A percentile compares a stretch with the other conserved stretches of the same genome.
Conservation (phyloP, 92 coral and sea anemone species). For the Palythoa caribaeorum region DNA sequence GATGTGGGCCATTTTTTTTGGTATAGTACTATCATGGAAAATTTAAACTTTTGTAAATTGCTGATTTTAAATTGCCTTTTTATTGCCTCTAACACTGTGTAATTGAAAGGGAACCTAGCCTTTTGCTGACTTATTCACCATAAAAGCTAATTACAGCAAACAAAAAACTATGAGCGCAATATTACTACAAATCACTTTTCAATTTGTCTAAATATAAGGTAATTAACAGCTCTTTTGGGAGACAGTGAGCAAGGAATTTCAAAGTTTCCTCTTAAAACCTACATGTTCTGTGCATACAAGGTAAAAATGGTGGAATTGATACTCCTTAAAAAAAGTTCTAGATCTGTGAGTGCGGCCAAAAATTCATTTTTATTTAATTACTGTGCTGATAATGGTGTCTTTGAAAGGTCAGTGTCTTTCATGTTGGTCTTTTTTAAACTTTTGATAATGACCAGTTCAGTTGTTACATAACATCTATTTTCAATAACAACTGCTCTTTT, state of each 20-base stretch:
- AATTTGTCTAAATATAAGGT: slow-evolving; percentile 13
- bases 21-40: no score
- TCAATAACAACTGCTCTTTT: neutral
- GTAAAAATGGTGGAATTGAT: neutral
- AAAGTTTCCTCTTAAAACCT: neutral
- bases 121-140: neutral
- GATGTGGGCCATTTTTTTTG: no score
- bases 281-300: neutral
- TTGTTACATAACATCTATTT: no score
- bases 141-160: neutral
- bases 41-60: no score
- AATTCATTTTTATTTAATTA: no score
- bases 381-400: no score
- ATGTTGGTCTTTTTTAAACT: no score
- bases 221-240: neutral
- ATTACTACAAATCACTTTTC: slow-evolving; percentile 2
- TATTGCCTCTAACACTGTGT: neutral
- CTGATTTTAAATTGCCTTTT: no score
- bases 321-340: neutral
- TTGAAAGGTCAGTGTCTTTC: no score
- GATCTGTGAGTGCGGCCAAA: neutral
- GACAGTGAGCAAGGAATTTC: neutral
- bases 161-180: neutral
- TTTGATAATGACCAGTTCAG: no score
- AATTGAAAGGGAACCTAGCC: neutral